These are phyloP conservation scores for Epirrhoe alternata DNA, from an alignment of 2,888 invertebrate genomes.

Conservation along the genomic window DNA sequence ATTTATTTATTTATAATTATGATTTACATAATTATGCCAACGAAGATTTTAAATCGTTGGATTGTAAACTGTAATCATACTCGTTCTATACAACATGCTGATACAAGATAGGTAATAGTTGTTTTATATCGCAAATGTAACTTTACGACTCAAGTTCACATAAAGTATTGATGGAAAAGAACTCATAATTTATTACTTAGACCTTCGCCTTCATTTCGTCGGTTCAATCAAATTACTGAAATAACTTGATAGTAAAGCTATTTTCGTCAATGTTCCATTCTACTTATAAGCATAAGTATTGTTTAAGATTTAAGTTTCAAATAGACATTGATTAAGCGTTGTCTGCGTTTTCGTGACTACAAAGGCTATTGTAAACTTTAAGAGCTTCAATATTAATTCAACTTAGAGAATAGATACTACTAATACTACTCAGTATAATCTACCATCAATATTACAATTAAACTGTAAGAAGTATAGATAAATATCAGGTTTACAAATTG, in stretches of 20 bases:
- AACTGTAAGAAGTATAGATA: background rate
- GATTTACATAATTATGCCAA: background rate
- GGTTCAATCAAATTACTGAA: background rate
- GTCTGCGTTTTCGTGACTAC: background rate
- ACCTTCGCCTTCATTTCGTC: background rate
- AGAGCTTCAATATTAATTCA: background rate
- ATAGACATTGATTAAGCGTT: background rate
- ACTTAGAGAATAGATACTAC: background rate
- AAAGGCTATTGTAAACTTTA: background rate
- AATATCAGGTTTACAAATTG: background rate
- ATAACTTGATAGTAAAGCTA: background rate
- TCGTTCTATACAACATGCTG: background rate
- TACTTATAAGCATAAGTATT: background rate
- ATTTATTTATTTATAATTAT: too few relatives aligned
- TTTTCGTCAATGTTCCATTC: background rate
- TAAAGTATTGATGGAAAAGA: slow-evolving; percentile 11
- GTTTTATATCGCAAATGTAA: background rate
- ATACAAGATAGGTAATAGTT: background rate
- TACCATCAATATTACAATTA: background rate
- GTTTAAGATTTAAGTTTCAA: background rate
- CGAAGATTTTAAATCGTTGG: background rate
- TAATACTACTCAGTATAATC: too few relatives aligned
- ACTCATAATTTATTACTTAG: slow-evolving; percentile 14
- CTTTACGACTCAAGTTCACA: slow-evolving; percentile 13
- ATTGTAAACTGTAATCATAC: background rate